These are phyloP conservation scores for Sarcophaga rosellei DNA, from an alignment of 2,888 invertebrate genomes.

Conservation along the genomic window DNA sequence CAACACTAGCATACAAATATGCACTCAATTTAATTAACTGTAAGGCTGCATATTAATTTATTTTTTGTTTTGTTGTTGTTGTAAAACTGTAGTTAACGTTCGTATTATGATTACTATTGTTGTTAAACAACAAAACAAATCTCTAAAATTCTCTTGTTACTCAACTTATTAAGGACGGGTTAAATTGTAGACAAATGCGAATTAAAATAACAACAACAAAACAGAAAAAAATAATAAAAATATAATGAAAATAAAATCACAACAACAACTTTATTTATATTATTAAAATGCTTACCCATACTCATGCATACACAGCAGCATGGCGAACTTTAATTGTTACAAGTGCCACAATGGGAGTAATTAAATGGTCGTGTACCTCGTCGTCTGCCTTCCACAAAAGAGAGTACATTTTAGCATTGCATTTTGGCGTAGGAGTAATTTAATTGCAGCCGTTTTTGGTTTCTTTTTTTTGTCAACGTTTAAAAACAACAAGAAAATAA, in stretches of 20 bases:
- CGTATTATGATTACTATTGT: conserved; percentile 33
- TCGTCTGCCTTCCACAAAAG: too few relatives aligned
- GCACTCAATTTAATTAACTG: not conserved
- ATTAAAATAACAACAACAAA: conserved; percentile 8
- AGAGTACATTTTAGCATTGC: too few relatives aligned
- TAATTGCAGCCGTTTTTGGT: not conserved
- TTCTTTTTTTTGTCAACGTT: too few relatives aligned
- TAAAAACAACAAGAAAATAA: too few relatives aligned
- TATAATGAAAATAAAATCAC: not conserved
- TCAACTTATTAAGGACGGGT: conserved; percentile 54
- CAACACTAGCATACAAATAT: not conserved
- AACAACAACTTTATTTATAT: not conserved
- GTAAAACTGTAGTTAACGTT: not conserved
- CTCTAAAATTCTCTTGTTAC: conserved; percentile 35
- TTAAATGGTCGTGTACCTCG: conserved; percentile 41
- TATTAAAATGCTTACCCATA: not conserved
- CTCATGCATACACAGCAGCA: not conserved
- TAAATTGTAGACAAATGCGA: conserved; percentile 33
- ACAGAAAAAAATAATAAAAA: not conserved
- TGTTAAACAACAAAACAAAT: conserved; percentile 28
- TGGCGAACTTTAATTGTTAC: conserved; percentile 47
- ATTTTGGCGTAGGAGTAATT: not conserved
- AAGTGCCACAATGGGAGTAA: conserved; percentile 53
- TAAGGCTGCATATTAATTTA: not conserved
- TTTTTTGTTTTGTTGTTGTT: conserved; percentile 6